Evolutionary conservation across 2,888 invertebrate species (phyloP), one percentile per base, ranked within the genome.

Genomic region (Himalopsyche anomala): DNA sequence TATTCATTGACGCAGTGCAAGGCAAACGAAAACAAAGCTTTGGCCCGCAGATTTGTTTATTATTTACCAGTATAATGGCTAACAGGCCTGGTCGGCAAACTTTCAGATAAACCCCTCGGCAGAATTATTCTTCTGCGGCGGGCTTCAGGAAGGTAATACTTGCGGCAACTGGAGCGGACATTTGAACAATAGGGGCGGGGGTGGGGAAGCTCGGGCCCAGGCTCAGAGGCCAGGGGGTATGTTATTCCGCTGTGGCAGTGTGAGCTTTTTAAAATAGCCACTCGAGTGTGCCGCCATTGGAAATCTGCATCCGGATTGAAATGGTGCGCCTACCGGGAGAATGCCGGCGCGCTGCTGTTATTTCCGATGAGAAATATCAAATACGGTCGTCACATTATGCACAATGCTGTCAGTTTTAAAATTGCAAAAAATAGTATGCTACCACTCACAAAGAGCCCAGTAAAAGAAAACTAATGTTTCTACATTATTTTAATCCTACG

Each of bases 101-200:
- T 85, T 87, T 83, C 84, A 83, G 83, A 85, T 74, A 80, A 87
- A 69, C 87, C 85, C 87, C 36, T 42, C 38, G 86, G 87, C 80
- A 80, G 83, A 85, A 83, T 88, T 85, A 88, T 88, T 88, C 87
- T 88, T 88, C 84, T 84, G 85, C 81, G 74, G 81, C 62, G 51
- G 84, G 81, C 55, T 82, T 42, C 74, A 84, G 86, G 80, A 84
- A 87, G 86, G 88, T 84, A 87, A 82, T 86, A 86, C 87, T 85
- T 83, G 88, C 74, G 84, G 85, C 85, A 85, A 88, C 87, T 88
- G 85, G 86, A 87, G 88, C 88, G 87, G 84, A 81, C 86, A 85
- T 45, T 85, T 62, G 87, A 86, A 87, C 86, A 87, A 84, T 84
- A 40, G 42, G 84, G 36, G 80, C 54, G 54, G 82, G 79, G 85